Conservation (phyloP, 2,113 vertebrate genomes). For the Otocyon megalotis region DNA sequence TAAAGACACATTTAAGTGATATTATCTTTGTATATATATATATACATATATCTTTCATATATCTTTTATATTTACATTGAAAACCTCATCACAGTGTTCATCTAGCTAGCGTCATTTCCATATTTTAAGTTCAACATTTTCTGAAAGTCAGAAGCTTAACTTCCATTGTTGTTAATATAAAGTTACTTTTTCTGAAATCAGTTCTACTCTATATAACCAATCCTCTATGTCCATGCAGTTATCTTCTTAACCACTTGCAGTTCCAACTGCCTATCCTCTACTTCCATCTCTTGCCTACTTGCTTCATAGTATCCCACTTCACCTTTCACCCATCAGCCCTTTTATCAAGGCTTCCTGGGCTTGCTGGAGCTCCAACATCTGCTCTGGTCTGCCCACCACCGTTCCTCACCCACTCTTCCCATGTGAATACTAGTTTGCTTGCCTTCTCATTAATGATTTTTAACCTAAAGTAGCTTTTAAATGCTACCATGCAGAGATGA, state of each 20-base stretch:
- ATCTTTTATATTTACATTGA: background rate
- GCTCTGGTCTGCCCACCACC: background rate
- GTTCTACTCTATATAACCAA: background rate
- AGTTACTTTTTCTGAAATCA: background rate
- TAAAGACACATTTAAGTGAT: background rate
- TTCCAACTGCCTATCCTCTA: background rate
- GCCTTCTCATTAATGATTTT: background rate
- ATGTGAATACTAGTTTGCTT: background rate
- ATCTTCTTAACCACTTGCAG: background rate
- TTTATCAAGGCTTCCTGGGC: too few relatives aligned
- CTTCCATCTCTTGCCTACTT: background rate
- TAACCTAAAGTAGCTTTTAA: background rate
- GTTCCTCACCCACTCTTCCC: background rate
- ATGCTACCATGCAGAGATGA: background rate
- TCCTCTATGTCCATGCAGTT: background rate
- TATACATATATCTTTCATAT: background rate
- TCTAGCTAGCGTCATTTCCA: background rate
- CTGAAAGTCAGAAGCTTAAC: background rate
- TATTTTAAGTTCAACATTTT: background rate
- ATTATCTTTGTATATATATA: background rate
- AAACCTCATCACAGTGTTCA: background rate
- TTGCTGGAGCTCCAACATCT: background rate
- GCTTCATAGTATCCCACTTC: background rate
- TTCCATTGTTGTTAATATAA: background rate
- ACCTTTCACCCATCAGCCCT: background rate